These are phyloP conservation scores for Protonemura montana DNA, from an alignment of 2,888 invertebrate species.

Conservation along the genomic window DNA sequence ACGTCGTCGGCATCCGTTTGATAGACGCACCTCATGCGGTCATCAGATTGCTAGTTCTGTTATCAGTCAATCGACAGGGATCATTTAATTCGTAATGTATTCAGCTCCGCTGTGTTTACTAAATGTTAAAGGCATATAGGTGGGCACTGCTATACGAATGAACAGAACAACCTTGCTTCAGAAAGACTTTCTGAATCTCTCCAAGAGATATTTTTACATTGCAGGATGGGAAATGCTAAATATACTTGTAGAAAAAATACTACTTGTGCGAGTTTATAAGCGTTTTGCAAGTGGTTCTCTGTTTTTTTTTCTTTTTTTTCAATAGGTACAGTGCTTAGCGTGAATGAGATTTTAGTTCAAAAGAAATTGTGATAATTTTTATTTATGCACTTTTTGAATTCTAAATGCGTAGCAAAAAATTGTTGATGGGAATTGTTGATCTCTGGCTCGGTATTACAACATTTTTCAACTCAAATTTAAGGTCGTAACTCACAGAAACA, in stretches of 20 bases:
- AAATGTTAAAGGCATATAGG: neutral
- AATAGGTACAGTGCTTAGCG: neutral
- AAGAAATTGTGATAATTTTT: neutral
- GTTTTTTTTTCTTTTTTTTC: neutral
- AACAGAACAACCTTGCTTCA: neutral
- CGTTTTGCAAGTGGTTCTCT: slow-evolving; percentile 2
- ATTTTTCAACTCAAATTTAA: no score
- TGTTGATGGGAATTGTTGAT: no score
- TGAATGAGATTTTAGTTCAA: neutral
- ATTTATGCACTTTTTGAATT: neutral
- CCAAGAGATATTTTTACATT: slow-evolving; percentile 26
- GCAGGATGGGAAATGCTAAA: slow-evolving; percentile 22
- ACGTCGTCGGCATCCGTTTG: neutral
- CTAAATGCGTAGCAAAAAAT: no score
- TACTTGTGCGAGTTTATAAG: neutral
- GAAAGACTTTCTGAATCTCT: neutral
- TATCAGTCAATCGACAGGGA: neutral
- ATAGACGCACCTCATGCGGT: neutral
- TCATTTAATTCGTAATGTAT: neutral
- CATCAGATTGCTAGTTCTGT: neutral
- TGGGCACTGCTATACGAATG: neutral
- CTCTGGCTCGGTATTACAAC: no score
- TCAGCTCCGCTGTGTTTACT: slow-evolving; percentile 15
- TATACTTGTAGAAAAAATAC: neutral
- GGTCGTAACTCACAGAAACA: no score